Percentiles rank a stretch among this genome's conserved stretches.
phyloP scores from a whole-genome alignment of 2,797 vertebrate species.

The Melanogrammus aeglefinus region DNA sequence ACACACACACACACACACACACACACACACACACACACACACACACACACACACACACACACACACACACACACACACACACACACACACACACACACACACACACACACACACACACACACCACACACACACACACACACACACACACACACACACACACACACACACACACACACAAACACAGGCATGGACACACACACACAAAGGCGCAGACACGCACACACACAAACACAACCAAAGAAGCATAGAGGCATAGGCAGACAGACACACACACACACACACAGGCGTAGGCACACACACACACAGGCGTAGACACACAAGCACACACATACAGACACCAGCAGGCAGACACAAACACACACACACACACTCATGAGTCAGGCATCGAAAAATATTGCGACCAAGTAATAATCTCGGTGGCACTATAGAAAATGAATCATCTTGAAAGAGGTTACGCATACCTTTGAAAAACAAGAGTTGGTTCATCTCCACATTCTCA shows the following conservation, averaged over 20 bases:
- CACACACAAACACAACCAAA: background rate
- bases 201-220: too few relatives aligned
- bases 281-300: background rate
- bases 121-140: background rate
- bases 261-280: background rate
- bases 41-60: background rate
- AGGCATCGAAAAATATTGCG: too few relatives aligned
- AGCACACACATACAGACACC: too few relatives aligned
- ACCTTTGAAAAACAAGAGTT: conserved; percentile 67
- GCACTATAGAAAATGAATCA: background rate
- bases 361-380: too few relatives aligned
- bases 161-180: background rate
- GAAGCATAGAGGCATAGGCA: background rate
- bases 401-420: too few relatives aligned
- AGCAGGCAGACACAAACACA: background rate
- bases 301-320: too few relatives aligned
- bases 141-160: background rate
- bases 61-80: background rate
- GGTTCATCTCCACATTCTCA: conserved; percentile 43
- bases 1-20: background rate
- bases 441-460: background rate
- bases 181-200: too few relatives aligned
- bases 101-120: background rate
- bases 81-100: too few relatives aligned
- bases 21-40: background rate